Evolutionary conservation across 2,888 invertebrate genomes (phyloP), one percentile per base, ranked within the genome.

Genomic region (Drosophila kambysellisi): DNA sequence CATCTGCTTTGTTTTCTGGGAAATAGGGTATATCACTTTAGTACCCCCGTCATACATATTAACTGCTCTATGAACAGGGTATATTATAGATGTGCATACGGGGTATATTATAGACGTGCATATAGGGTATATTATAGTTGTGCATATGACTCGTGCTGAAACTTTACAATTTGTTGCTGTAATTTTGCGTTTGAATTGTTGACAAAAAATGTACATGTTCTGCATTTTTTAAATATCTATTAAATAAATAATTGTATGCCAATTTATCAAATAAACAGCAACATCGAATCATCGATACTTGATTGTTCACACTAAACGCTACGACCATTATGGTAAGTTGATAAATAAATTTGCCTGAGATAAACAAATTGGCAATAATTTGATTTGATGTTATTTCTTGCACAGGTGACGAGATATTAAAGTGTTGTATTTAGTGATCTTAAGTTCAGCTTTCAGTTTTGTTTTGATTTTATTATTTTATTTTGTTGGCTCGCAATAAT

Each of bases 281-380:
- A 48, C 67, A 73, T 53, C 50, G 46, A 29, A n/a, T 20, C 54
- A 66, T 30, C 43, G 56, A 73, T 58, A 54, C 41, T 68, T 82
- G 57, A 68, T 79, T 82, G 76, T 68, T 70, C 56, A 74, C 61
- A 88, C 73, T 73, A 79, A 90, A 70, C 62, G 70, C 66, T 89
- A 75, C 70, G 74, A 81, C 66, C 79, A 76, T 74, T 76, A 74
- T 71, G 60, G 58, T 67, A 89, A 90, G 89, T 79, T 72, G 77
- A 56, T 70, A 84, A 73, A 82, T 74, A 83, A 90, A 89, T 89
- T 89, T 72, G 57, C 51, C 57, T 70, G 53, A 61, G 65, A 51
- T 50, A 41, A 20, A 58, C 32, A 71, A 71, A 68, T 35, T 67
- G 76, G 39, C 66, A 72, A 87, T 73, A 82, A 60, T 69, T 79